These are phyloP conservation scores for Eristalis pertinax DNA, from an alignment of 2,888 invertebrate genomes.

Conservation along the genomic window DNA sequence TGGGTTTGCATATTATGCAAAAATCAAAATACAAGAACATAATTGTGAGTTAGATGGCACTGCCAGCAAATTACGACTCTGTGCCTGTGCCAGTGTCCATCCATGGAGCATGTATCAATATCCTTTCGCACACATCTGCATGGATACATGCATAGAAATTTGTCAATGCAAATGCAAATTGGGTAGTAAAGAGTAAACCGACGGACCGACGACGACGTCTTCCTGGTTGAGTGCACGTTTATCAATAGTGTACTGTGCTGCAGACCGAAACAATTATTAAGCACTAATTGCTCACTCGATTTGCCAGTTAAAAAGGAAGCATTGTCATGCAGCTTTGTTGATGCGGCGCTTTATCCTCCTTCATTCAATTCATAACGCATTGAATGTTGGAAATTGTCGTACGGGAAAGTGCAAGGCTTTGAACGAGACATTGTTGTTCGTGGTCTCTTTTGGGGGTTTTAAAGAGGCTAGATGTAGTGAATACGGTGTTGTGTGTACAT, in stretches of 20 bases:
- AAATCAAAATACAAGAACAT: slow-evolving; percentile 58
- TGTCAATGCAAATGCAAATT: slow-evolving; percentile 28
- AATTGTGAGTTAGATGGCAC: slow-evolving; percentile 40
- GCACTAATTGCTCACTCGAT: slow-evolving; percentile 28
- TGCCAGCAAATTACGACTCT: slow-evolving; percentile 43
- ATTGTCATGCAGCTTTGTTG: background rate
- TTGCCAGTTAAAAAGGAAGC: slow-evolving; percentile 14
- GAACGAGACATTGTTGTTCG: no score
- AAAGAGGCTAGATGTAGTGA: no score
- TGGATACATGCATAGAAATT: background rate
- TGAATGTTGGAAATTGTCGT: no score
- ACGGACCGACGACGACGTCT: slow-evolving; percentile 1
- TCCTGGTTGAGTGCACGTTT: slow-evolving; percentile 25
- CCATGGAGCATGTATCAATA: background rate
- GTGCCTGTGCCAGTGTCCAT: background rate
- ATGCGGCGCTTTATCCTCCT: background rate
- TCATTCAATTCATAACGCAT: background rate
- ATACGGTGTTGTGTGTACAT: no score
- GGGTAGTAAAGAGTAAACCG: background rate
- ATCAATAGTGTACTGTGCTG: background rate
- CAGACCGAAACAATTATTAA: slow-evolving; percentile 13
- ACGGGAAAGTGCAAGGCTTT: no score
- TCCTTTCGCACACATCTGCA: background rate
- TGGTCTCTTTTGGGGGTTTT: no score
- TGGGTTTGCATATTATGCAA: slow-evolving; percentile 34